Evolutionary conservation across 2,888 invertebrate genomes (phyloP).

Genomic region (Cataglyphis livida): DNA sequence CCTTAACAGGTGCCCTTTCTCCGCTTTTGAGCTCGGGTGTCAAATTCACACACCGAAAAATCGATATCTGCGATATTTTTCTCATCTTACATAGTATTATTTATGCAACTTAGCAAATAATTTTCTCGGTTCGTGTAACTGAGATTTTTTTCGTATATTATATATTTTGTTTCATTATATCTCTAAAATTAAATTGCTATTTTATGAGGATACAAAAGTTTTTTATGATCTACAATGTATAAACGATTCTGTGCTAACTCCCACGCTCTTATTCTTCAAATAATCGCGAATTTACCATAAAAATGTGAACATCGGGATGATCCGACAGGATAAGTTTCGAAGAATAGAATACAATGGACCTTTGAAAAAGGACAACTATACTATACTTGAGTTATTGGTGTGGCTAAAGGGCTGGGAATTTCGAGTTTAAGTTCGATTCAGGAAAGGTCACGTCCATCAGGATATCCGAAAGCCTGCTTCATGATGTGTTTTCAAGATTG

Average conservation of each 20-base stretch:
- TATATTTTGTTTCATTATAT: neutral
- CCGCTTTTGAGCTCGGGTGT: slow-evolving; percentile 54
- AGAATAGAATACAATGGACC: slow-evolving; percentile 69
- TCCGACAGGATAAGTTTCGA: slow-evolving; percentile 64
- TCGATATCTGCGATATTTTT: slow-evolving; percentile 62
- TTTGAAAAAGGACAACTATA: slow-evolving; percentile 71
- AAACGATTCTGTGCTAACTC: slow-evolving; percentile 81
- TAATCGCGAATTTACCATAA: slow-evolving; percentile 79
- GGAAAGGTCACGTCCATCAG: slow-evolving; percentile 66
- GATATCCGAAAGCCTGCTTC: slow-evolving; percentile 63
- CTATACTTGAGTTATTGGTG: slow-evolving; percentile 80
- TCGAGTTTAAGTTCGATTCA: slow-evolving; percentile 67
- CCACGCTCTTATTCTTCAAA: slow-evolving; percentile 83
- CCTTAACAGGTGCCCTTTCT: slow-evolving; percentile 72
- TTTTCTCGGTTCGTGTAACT: neutral
- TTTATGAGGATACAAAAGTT: neutral
- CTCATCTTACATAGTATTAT: neutral
- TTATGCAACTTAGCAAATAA: neutral
- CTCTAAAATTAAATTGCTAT: neutral
- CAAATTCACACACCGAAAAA: slow-evolving; percentile 66
- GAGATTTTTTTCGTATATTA: neutral
- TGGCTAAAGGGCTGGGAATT: slow-evolving; percentile 79
- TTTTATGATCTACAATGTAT: slow-evolving; percentile 51
- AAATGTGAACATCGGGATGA: slow-evolving; percentile 77
- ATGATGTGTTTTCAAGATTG: slow-evolving; percentile 54